Percentiles rank a stretch among this genome's conserved stretches.
Conservation (phyloP, 2,888 invertebrate genomes). For the Machimus atricapillus region DNA sequence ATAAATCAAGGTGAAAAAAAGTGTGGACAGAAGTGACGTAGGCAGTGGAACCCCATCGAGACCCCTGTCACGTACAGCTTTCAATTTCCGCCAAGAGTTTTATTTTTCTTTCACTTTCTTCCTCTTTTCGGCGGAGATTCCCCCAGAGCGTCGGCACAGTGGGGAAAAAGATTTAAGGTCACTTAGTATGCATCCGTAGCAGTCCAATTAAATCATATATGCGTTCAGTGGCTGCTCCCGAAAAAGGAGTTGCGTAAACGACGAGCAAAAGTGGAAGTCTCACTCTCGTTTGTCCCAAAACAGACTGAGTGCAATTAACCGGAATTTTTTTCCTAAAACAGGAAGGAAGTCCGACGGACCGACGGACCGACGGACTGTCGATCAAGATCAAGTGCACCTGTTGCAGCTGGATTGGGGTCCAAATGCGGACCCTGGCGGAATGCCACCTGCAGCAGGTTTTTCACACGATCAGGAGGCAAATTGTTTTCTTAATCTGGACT, state of each 20-base stretch:
- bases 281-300: neutral
- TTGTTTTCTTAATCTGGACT: neutral
- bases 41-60: neutral
- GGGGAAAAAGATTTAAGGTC: neutral
- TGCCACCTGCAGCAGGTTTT: neutral
- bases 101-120: constrained; percentile 15
- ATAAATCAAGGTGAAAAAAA: constrained; percentile 1
- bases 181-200: neutral
- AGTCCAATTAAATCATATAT: constrained; percentile 5
- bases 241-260: neutral
- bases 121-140: neutral
- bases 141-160: neutral
- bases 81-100: constrained; percentile 25
- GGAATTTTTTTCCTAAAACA: neutral
- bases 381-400: constrained; percentile 12
- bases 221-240: neutral
- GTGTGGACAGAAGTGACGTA: neutral
- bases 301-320: neutral
- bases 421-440: neutral
- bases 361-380: neutral
- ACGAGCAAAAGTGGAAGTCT: neutral
- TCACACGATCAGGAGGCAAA: neutral
- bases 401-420: neutral
- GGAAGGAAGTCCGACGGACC: neutral
- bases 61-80: constrained; percentile 16